Percentiles rank a stretch among this genome's conserved stretches.
Conservation (phyloP, 2,888 invertebrate species). For the Cheilosia scutellata region DNA sequence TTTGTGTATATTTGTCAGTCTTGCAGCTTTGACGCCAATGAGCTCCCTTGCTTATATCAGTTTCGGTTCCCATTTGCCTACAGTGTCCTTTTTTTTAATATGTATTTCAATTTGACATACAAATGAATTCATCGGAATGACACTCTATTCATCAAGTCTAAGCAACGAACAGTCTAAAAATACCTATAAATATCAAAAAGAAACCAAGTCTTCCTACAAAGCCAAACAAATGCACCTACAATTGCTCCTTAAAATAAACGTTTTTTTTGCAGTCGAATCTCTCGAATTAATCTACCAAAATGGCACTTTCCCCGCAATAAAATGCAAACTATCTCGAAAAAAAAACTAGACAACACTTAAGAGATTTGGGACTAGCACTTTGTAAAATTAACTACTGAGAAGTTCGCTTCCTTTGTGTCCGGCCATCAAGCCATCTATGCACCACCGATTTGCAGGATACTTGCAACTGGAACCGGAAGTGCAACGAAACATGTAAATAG, state of each 20-base stretch:
- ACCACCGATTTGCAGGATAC: constrained; percentile 58
- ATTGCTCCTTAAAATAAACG: neutral
- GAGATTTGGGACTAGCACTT: constrained; percentile 74
- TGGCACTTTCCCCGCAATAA: neutral
- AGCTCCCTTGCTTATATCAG: no score
- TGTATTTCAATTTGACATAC: no score
- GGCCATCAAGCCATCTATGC: constrained; percentile 47
- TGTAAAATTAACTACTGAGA: constrained; percentile 73
- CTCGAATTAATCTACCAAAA: constrained; percentile 12
- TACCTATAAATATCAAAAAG: no score
- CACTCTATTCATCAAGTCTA: no score
- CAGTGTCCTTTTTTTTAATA: no score
- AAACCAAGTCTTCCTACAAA: no score
- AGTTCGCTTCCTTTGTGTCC: constrained; percentile 64
- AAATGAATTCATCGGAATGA: no score
- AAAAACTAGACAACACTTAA: constrained; percentile 60
- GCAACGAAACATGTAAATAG: constrained; percentile 75
- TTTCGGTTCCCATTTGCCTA: no score
- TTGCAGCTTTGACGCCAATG: no score
- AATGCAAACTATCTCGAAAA: neutral
- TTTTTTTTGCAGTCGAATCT: neutral
- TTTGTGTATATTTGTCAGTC: no score
- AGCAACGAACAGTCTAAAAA: no score
- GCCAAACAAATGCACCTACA: no score
- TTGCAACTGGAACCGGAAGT: constrained; percentile 74